A percentile compares a stretch with the other conserved stretches of the same genome.
Evolutionary conservation across 2,797 vertebrate species (phyloP).

Genomic region (Acanthiza pusilla): DNA sequence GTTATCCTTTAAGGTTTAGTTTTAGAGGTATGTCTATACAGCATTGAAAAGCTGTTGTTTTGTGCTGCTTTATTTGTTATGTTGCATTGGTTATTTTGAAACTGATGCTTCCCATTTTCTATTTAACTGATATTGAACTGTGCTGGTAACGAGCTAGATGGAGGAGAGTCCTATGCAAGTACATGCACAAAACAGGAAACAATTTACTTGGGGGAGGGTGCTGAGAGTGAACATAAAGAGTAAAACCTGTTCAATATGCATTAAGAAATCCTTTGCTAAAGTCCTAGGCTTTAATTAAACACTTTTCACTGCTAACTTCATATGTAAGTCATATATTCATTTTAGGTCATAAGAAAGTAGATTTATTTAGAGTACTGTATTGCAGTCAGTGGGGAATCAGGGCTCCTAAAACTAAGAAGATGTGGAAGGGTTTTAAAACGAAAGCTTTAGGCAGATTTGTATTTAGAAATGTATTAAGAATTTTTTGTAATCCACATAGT

Average conservation of each 20-base stretch:
- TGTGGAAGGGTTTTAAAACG: not conserved
- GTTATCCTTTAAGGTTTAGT: not conserved
- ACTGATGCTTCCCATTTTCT: not conserved
- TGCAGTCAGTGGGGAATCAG: not conserved
- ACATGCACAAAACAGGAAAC: not conserved
- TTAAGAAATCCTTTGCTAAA: not conserved
- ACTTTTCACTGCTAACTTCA: not conserved
- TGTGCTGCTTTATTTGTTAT: not conserved
- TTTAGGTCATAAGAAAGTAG: not conserved
- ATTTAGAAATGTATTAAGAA: not conserved
- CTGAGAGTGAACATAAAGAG: not conserved
- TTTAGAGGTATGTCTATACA: not conserved
- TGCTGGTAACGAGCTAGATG: not conserved
- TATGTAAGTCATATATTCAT: not conserved
- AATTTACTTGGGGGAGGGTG: not conserved
- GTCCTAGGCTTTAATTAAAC: not conserved
- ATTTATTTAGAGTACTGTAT: not conserved
- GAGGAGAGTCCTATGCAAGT: not conserved
- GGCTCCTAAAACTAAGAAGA: not conserved
- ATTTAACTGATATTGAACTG: not conserved
- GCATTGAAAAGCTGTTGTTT: not conserved
- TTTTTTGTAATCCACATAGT: not conserved
- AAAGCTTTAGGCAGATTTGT: not conserved
- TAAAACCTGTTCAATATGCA: not conserved
- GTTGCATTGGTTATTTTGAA: not conserved